A percentile compares a stretch with the other conserved stretches of the same genome.
These are phyloP conservation scores for Pseudomugil gertrudae DNA, from an alignment of 2,797 vertebrate species.

Conservation along the genomic window DNA sequence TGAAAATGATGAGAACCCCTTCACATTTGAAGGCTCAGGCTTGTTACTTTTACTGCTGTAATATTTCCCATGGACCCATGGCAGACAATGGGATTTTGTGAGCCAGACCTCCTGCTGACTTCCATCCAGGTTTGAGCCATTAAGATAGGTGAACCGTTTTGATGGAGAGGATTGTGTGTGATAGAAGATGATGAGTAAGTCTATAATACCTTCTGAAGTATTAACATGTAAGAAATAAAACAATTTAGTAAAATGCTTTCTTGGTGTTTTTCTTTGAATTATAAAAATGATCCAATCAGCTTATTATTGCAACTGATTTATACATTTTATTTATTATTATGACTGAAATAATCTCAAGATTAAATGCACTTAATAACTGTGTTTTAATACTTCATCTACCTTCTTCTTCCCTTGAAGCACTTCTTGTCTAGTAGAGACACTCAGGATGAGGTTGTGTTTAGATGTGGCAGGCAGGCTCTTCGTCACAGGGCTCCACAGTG, in stretches of 20 bases:
- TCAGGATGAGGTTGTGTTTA: slow-evolving; percentile 89
- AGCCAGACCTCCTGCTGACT: slow-evolving; percentile 60
- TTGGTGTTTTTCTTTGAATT: background rate
- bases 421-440: slow-evolving; percentile 86
- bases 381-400: slow-evolving; percentile 77
- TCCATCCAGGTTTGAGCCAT: slow-evolving; percentile 44
- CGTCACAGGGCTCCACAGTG: slow-evolving; percentile 77
- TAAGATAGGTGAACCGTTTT: background rate
- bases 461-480: slow-evolving; percentile 78
- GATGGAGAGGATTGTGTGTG: background rate
- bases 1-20: slow-evolving; percentile 28
- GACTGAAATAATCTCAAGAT: background rate
- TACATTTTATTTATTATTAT: background rate
- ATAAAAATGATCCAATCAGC: background rate
- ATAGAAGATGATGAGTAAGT: background rate
- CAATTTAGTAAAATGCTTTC: background rate
- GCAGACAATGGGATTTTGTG: slow-evolving; percentile 49
- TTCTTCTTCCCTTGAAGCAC: slow-evolving; percentile 92
- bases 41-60: slow-evolving; percentile 54
- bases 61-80: slow-evolving; percentile 49
- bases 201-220: background rate
- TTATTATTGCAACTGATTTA: background rate
- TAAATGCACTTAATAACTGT: background rate
- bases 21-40: slow-evolving; percentile 19
- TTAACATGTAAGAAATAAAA: background rate